Evolutionary conservation across 1,140 invertebrate species (phyloP), one percentile per base, ranked within the genome.

Genomic region (Carcinoscorpius rotundicauda): DNA sequence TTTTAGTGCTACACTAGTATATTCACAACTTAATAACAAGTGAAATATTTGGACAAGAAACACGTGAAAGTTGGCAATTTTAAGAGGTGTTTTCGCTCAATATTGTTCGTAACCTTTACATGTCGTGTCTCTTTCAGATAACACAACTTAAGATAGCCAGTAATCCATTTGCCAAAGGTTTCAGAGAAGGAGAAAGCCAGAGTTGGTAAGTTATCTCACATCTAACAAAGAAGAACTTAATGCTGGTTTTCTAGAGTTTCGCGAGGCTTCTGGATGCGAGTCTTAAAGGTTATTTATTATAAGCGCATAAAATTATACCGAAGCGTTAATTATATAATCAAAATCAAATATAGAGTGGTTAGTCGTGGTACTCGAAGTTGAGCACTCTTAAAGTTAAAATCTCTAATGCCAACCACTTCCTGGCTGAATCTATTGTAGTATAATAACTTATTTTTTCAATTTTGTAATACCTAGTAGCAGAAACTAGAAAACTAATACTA

Each of bases 111-210:
- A 29, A 29, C 2, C 29, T 29, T 29, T 29, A 29, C 29, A 29
- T 29, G 29, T 29, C 29, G 29, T 29, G 29, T 29, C 29, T 29
- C 29, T 29, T 29, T 29, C 80, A 91, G 83, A 94, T 96, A 79
- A 95, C 91, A 6, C 90, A 94, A 78, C 76, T 95, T 65, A 95
- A 96, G 80, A 95, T 95, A 73, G 91, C 90, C 8, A 94, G 91
- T 75, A 95, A 95, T 78, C 91, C 91, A 2, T 95, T 95, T 72
- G 91, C 92, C 5, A 95, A 95, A 79, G 91, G 92, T 50, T 95
- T 92, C 74, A 82, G 95, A 71, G 94, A 98, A 75, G 95, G 93
- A 78, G 93, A 96, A 76, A 87, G 91, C 3, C 92, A 96, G 72
- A 93, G 97, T 73, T 93, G 91, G 90, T 93, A 78, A 87, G 87